Conservation (phyloP, 2,888 invertebrate genomes). For the Ormyrus thymus region DNA sequence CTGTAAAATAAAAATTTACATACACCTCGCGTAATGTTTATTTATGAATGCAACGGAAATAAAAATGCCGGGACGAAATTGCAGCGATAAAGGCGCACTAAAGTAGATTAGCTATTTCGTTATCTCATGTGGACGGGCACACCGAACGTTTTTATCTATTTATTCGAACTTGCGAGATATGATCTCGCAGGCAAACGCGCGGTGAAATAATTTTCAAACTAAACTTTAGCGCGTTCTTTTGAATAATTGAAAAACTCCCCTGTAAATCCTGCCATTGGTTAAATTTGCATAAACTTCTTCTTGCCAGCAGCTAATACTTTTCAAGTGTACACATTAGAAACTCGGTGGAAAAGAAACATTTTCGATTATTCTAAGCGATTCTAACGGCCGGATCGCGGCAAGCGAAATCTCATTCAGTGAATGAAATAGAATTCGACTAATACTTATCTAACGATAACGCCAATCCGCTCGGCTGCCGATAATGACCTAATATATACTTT, state of each 20-base stretch:
- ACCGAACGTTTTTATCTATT: slow-evolving; percentile 31
- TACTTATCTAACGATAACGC: slow-evolving; percentile 44
- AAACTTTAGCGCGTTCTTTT: not conserved
- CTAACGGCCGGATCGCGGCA: not conserved
- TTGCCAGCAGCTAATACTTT: too few species aligned
- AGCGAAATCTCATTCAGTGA: slow-evolving; percentile 22
- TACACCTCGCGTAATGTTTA: not conserved
- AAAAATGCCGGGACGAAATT: slow-evolving; percentile 37
- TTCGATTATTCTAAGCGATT: too few species aligned
- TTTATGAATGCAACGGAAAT: slow-evolving; percentile 30
- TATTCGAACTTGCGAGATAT: slow-evolving; percentile 22
- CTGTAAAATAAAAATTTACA: slow-evolving; percentile 1
- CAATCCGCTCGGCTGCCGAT: slow-evolving; percentile 33
- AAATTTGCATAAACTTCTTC: too few species aligned
- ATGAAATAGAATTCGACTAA: slow-evolving; percentile 30
- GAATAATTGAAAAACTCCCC: not conserved
- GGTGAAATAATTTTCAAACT: slow-evolving; percentile 11
- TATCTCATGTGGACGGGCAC: slow-evolving; percentile 1
- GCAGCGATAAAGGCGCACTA: slow-evolving; percentile 42
- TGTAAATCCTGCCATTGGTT: too few species aligned
- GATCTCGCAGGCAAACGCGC: not conserved
- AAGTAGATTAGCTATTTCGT: slow-evolving; percentile 45
- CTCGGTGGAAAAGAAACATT: too few species aligned
- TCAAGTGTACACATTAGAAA: too few species aligned
- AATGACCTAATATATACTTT: slow-evolving; percentile 41